Evolutionary conservation across 2,113 vertebrate genomes (phyloP).

Genomic region (Chascanopsetta lugubris): DNA sequence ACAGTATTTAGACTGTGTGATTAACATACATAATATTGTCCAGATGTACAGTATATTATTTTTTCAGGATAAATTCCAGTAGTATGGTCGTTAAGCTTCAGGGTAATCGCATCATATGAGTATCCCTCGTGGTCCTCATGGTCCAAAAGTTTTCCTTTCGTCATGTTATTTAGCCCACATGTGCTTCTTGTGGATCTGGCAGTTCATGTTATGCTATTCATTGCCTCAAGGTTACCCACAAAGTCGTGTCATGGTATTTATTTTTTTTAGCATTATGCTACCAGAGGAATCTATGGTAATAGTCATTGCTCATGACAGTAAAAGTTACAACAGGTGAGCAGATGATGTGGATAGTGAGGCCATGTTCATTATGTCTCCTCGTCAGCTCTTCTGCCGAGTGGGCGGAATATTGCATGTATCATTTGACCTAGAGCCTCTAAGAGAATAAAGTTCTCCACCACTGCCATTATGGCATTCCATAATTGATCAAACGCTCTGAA

Average conservation of each 20-base stretch:
- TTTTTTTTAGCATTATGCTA: slow-evolving; percentile 37
- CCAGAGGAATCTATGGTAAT: slow-evolving; percentile 54
- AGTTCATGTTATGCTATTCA: slow-evolving; percentile 76
- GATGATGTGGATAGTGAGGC: slow-evolving; percentile 64
- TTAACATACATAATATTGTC: neutral
- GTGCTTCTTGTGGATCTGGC: slow-evolving; percentile 65
- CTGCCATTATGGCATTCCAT: slow-evolving; percentile 58
- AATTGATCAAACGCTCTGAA: slow-evolving; percentile 64
- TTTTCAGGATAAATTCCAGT: slow-evolving; percentile 40
- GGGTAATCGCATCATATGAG: slow-evolving; percentile 49
- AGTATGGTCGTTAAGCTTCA: slow-evolving; percentile 54
- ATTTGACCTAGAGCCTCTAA: slow-evolving; percentile 48
- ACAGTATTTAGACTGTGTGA: neutral
- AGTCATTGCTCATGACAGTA: slow-evolving; percentile 50
- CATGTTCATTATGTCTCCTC: slow-evolving; percentile 55
- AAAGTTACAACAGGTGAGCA: slow-evolving; percentile 54
- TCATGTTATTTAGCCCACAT: slow-evolving; percentile 58
- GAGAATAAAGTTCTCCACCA: slow-evolving; percentile 41
- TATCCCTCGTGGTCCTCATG: slow-evolving; percentile 47
- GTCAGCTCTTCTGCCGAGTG: slow-evolving; percentile 51
- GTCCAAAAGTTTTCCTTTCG: slow-evolving; percentile 51
- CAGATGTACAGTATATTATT: slow-evolving; percentile 6
- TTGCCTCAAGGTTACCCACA: slow-evolving; percentile 74
- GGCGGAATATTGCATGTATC: slow-evolving; percentile 32
- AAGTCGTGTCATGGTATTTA: slow-evolving; percentile 42